phyloP scores from a whole-genome alignment of 2,888 invertebrate genomes.

The Acanthosepion esculentum region DNA sequence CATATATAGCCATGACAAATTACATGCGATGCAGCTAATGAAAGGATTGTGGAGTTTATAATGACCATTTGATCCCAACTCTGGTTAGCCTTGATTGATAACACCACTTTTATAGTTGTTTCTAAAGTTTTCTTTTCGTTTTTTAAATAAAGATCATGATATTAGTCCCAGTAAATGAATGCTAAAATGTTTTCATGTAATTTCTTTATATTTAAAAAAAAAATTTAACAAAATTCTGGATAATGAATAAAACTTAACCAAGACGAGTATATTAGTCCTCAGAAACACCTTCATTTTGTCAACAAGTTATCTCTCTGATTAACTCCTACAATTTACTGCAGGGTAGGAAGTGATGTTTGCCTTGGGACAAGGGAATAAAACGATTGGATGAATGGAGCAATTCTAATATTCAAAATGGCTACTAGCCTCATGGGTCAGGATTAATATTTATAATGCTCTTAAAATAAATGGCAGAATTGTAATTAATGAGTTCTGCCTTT shows the following conservation, averaged over 20 bases:
- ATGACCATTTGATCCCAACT: too few species aligned
- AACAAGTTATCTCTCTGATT: background rate
- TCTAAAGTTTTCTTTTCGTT: too few species aligned
- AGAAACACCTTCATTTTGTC: constrained; percentile 1
- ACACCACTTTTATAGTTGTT: too few species aligned
- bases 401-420: constrained; percentile 33
- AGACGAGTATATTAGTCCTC: background rate
- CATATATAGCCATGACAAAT: too few species aligned
- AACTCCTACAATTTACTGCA: background rate
- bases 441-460: constrained; percentile 33
- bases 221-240: background rate
- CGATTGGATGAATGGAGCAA: background rate
- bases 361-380: constrained; percentile 33
- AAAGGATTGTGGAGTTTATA: too few species aligned
- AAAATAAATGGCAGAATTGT: background rate
- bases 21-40: too few species aligned
- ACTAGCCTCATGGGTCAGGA: background rate
- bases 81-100: too few species aligned
- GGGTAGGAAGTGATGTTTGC: background rate
- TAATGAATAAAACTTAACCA: background rate
- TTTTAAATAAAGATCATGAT: too few species aligned
- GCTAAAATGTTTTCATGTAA: too few species aligned
- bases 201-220: too few species aligned
- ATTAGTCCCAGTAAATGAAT: too few species aligned
- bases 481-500: background rate